These are phyloP conservation scores for Aphelinus certus DNA, from an alignment of 1,140 invertebrate genomes.

Conservation along the genomic window DNA sequence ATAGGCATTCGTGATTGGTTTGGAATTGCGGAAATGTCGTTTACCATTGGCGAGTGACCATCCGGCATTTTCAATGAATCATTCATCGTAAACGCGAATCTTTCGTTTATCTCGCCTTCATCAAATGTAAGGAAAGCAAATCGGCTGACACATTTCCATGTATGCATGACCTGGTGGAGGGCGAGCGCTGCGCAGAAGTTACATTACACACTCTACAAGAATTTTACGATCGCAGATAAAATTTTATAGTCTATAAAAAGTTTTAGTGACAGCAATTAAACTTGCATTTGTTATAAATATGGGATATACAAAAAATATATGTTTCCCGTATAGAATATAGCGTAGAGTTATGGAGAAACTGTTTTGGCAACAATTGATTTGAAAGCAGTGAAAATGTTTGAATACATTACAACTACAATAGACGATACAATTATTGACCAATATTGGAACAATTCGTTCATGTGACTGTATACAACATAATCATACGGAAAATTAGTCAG, in stretches of 20 bases:
- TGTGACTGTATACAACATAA: no score
- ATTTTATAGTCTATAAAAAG: neutral
- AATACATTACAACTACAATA: no score
- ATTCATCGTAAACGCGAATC: slow-evolving; percentile 13
- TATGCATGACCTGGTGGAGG: neutral
- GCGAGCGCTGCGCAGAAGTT: neutral
- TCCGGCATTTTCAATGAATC: slow-evolving; percentile 11
- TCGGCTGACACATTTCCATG: neutral
- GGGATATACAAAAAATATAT: neutral
- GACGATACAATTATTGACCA: no score
- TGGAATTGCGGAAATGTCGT: slow-evolving; percentile 11
- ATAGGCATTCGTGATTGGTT: neutral
- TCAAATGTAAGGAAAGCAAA: neutral
- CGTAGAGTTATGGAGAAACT: no score
- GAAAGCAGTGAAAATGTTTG: no score
- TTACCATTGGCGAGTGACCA: neutral
- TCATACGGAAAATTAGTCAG: no score
- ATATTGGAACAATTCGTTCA: no score
- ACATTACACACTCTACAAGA: slow-evolving; percentile 1
- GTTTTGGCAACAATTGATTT: no score
- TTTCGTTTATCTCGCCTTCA: slow-evolving; percentile 9
- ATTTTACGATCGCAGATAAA: slow-evolving; percentile 15
- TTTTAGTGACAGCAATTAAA: slow-evolving; percentile 19
- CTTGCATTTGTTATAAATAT: slow-evolving; percentile 11
- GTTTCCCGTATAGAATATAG: no score